phyloP scores from a whole-genome alignment of 1,140 invertebrate species.

The Pseudomyrmex dendroicus region DNA sequence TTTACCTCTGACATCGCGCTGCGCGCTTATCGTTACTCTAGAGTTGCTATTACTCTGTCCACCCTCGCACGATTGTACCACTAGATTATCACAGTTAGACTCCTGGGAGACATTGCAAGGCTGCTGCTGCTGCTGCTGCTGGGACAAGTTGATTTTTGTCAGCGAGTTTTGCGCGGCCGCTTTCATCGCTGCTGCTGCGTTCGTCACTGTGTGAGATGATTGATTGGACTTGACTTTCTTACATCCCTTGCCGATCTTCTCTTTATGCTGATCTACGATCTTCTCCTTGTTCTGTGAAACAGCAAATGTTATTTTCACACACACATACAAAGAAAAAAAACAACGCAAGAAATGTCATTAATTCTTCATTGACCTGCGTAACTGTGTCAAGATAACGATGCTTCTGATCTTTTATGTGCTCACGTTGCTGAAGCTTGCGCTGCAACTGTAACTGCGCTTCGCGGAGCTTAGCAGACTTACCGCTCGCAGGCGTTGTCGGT shows the following conservation, averaged over 20 bases:
- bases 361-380: conserved; percentile 61
- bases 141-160: conserved; percentile 66
- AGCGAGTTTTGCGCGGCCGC: conserved; percentile 66
- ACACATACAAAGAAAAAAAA: neutral
- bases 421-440: conserved; percentile 89
- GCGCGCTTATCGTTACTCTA: conserved; percentile 65
- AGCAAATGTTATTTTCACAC: conserved; percentile 61
- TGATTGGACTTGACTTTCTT: conserved; percentile 79
- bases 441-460: conserved; percentile 89
- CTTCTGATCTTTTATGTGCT: conserved; percentile 90
- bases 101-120: conserved; percentile 78
- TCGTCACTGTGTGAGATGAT: conserved; percentile 73
- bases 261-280: conserved; percentile 72
- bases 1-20: conserved; percentile 76
- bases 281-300: conserved; percentile 78
- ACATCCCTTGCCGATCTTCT: conserved; percentile 70
- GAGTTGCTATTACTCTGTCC: conserved; percentile 69
- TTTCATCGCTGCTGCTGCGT: conserved; percentile 75
- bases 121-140: conserved; percentile 52
- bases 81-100: conserved; percentile 84
- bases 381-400: conserved; percentile 76
- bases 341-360: conserved; percentile 16
- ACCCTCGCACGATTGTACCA: conserved; percentile 77
- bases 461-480: conserved; percentile 85
- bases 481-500: conserved; percentile 78